Evolutionary conservation across 2,888 invertebrate genomes (phyloP).

Genomic region (Erpobdella octoculata): DNA sequence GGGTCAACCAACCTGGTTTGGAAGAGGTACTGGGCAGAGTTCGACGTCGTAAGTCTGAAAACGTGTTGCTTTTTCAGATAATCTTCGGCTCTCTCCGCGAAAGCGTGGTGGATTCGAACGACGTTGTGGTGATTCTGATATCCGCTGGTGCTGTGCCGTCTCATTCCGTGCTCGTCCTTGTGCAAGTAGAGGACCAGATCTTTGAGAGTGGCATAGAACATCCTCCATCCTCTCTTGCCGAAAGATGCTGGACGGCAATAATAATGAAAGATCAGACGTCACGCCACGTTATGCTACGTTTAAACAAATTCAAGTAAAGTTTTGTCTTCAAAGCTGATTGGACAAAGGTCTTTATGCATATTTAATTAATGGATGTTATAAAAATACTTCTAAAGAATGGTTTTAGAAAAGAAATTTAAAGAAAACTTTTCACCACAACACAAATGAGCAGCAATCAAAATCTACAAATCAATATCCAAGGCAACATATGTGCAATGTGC

Average conservation of each 20-base stretch:
- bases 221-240: constrained; percentile 24
- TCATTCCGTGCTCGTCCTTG: constrained; percentile 45
- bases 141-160: background rate
- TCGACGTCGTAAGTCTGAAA: constrained; percentile 89
- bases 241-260: constrained; percentile 42
- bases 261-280: too few relatives aligned
- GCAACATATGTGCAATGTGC: too few relatives aligned
- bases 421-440: too few relatives aligned
- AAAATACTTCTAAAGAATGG: too few relatives aligned
- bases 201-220: constrained; percentile 21
- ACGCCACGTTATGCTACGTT: too few relatives aligned
- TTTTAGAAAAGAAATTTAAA: too few relatives aligned
- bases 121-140: constrained; percentile 41
- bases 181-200: constrained; percentile 23
- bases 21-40: constrained; percentile 93
- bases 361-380: too few relatives aligned
- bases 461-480: too few relatives aligned
- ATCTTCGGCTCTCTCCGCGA: constrained; percentile 86
- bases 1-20: constrained; percentile 84
- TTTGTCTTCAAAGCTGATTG: too few relatives aligned
- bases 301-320: too few relatives aligned
- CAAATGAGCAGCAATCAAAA: too few relatives aligned
- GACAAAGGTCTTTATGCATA: too few relatives aligned
- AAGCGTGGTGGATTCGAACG: constrained; percentile 82
- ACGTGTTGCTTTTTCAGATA: constrained; percentile 90